Base-by-base conservation (phyloP, 2,113 vertebrate genomes). In the Tor tambroides region DNA sequence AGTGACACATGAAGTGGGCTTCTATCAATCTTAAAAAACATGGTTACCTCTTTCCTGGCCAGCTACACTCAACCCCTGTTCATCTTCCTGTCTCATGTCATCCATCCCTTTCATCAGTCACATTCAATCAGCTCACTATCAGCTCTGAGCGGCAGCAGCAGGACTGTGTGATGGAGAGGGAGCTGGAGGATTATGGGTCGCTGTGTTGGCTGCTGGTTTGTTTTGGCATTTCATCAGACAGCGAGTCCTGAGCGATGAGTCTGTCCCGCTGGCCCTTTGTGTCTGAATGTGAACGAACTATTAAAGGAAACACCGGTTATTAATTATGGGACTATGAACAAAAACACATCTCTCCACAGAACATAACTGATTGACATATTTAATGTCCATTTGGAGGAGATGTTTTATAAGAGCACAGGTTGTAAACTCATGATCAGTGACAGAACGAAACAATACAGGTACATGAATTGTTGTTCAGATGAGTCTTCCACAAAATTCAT, bases 211-310 rank as follows among this genome's bases (percentile, higher is more conserved):
- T 84, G 75, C 75, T 84, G 87, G 65, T 85, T 88, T 80, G 54
- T 61, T 72, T 83, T 88, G 77, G 84, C 59, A 78, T 49, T 51
- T 72, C 72, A 71, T 83, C 84, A 83, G 81, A 43, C 69, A 54
- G 59, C n/a, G 23, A 86, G 28, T 19, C 30, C n/a, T 71, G 35
- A 86, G 41, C 35, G 12, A 59, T 54, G 51, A 28, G 56, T 6
- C 67, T 74, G 81, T 67, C 85, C n/a, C 43, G 32, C 35, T 74
- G 56, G 54, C 15, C 90, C 88, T 89, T 87, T 85, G 90, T 88
- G 91, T 90, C 89, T 78, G 89, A 91, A 46, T 93, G 92, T 93
- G 92, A 93, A 89, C 93, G 88, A 93, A 88, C 88, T 43, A 92
- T 93, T 89, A 93, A 43, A 83, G 81, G 30, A 83, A 72, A 54